Evolutionary conservation across 2,113 vertebrate species (phyloP), one percentile per base, ranked within the genome.

Genomic region (Brienomyrus brachyistius): DNA sequence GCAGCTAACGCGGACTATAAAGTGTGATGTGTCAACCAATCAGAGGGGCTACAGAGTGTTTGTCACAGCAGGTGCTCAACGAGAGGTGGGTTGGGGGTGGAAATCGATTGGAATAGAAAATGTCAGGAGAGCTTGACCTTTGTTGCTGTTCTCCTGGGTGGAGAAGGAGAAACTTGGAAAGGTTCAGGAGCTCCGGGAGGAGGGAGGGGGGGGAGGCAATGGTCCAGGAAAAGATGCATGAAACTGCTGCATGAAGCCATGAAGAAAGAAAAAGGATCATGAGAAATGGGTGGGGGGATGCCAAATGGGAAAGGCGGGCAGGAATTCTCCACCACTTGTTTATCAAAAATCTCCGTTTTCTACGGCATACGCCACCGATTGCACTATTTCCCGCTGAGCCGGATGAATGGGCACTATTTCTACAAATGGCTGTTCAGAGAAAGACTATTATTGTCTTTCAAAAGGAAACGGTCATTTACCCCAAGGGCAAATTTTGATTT

Each of bases 101-200:
- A 0, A 40, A 87, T 87, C 85, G 85, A 56, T 87, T 27, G 19
- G 51, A 56, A 87, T 27, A 17, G 85, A 87, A 87, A 87, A 87
- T 87, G 85, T 87, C 85, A 87, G 85, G 85, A 51, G 51, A 51
- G 15, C 51, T 17, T 87, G 85, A 87, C 85, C 85, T 87, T 87
- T 87, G 85, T 17, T 87, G 85, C n/a, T 56, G 85, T n/a, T 87
- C 85, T 87, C 51, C 85, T 31, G 85, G 85, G 85, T 54, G 85
- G 50, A 3, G 85, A 35, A 86, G 47, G 27, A 52, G 10, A 52
- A 50, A 19, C 85, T 52, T 86, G 11, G 85, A 86, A 86, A 86
- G 85, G 27, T 86, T 86, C 50, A 47, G 48, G 45, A 85, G 47
- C 83, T 50, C 47, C 23, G 43, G 84, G 21, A 9, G 10, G 15